phyloP scores from a whole-genome alignment of 1,140 invertebrate genomes.

The Pseudobourletiella spinata region DNA sequence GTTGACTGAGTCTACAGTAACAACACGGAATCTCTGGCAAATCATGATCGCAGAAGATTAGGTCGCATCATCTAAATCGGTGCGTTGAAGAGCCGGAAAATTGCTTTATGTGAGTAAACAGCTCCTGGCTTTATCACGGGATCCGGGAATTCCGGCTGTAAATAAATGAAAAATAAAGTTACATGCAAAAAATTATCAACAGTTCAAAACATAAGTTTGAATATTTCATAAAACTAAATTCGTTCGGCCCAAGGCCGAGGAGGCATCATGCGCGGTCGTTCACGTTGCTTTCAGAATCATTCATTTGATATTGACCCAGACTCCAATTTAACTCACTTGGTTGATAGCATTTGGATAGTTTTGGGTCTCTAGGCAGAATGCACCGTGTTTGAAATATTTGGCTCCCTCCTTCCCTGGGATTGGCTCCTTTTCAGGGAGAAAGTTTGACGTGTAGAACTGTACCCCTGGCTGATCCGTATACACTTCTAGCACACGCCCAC shows the following conservation, averaged over 20 bases:
- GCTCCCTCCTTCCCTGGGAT: conserved; percentile 59
- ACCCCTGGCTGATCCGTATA: conserved; percentile 78
- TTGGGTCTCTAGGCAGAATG: conserved; percentile 84
- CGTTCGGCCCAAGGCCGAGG: background rate
- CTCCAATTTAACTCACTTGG: conserved; percentile 59
- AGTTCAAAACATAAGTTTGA: background rate
- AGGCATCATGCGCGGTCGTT: background rate
- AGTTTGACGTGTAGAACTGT: conserved; percentile 80
- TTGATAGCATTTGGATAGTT: conserved; percentile 86
- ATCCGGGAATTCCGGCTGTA: conserved; percentile 61
- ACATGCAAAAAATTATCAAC: background rate
- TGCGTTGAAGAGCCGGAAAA: conserved; percentile 43
- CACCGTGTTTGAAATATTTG: conserved; percentile 64
- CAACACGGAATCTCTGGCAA: too few species aligned
- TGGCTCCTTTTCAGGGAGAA: conserved; percentile 49
- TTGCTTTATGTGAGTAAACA: conserved; percentile 52
- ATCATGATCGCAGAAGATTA: too few species aligned
- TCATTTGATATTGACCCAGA: too few species aligned
- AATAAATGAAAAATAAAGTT: background rate
- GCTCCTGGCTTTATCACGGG: conserved; percentile 62
- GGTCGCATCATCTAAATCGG: conserved; percentile 9
- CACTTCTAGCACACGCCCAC: conserved; percentile 64
- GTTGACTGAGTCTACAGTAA: too few species aligned
- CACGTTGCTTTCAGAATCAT: conserved; percentile 10
- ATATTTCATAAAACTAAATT: background rate